These are phyloP conservation scores for Scaptodrosophila lebanonensis DNA, from an alignment of 1,140 invertebrate species.

Conservation along the genomic window DNA sequence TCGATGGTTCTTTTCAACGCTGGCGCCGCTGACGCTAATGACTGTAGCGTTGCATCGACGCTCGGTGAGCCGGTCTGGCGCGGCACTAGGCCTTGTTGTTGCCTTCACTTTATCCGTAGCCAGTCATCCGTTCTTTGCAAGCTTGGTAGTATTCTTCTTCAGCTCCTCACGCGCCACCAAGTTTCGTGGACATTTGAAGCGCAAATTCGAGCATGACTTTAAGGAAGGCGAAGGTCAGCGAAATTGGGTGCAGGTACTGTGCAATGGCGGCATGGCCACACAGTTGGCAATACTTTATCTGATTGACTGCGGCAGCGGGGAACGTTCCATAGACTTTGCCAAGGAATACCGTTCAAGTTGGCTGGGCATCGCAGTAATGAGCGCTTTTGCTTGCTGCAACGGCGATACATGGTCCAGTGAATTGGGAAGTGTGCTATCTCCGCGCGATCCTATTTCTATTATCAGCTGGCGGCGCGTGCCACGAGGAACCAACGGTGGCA, in stretches of 20 bases:
- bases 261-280: constrained; percentile 91
- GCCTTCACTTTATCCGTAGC: constrained; percentile 89
- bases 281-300: constrained; percentile 88
- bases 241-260: constrained; percentile 94
- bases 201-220: constrained; percentile 86
- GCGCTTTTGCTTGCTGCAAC: constrained; percentile 89
- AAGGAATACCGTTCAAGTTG: constrained; percentile 88
- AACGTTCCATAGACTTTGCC: constrained; percentile 88
- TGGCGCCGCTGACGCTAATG: constrained; percentile 83
- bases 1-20: constrained; percentile 84
- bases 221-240: constrained; percentile 88
- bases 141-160: constrained; percentile 88
- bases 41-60: constrained; percentile 83
- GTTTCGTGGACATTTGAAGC: constrained; percentile 84
- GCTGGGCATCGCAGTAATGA: constrained; percentile 87
- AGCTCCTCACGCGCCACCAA: constrained; percentile 90
- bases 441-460: constrained; percentile 85
- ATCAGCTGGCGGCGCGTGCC: constrained; percentile 87
- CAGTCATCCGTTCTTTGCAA: constrained; percentile 86
- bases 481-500: constrained; percentile 90
- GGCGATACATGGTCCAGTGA: constrained; percentile 96
- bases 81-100: constrained; percentile 84
- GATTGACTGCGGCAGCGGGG: constrained; percentile 87
- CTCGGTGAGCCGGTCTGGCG: constrained; percentile 84
- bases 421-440: constrained; percentile 86